Conservation (phyloP, 2,888 invertebrate species). For the Noctua janthina region DNA sequence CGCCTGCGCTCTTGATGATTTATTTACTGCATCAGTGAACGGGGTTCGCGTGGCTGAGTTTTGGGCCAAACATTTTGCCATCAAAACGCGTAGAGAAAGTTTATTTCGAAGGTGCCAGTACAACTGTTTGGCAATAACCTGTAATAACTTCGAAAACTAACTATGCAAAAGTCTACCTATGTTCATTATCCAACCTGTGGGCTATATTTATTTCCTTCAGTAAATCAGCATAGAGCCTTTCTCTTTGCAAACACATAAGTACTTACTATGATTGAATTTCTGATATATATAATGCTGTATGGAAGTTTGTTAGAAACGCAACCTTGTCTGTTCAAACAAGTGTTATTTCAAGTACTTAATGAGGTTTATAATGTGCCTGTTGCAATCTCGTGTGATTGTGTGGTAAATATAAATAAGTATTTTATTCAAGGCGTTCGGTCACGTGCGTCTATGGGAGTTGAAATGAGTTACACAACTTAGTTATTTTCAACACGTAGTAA, state of each 20-base stretch:
- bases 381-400: constrained; percentile 1
- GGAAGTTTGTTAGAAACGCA: not conserved
- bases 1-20: too few relatives aligned
- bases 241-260: not conserved
- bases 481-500: not conserved
- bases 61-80: too few relatives aligned
- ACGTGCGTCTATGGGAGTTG: constrained; percentile 1
- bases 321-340: constrained; percentile 29
- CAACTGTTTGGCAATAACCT: too few relatives aligned
- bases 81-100: too few relatives aligned
- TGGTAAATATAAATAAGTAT: not conserved
- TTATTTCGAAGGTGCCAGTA: too few relatives aligned
- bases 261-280: constrained; percentile 15
- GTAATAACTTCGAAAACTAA: too few relatives aligned
- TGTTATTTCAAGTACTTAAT: constrained; percentile 16
- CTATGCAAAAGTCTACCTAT: too few relatives aligned
- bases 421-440: constrained; percentile 1
- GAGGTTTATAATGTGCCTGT: constrained; percentile 15
- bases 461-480: not conserved
- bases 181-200: too few relatives aligned
- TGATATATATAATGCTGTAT: constrained; percentile 4
- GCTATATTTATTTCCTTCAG: too few relatives aligned
- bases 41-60: too few relatives aligned
- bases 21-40: too few relatives aligned
- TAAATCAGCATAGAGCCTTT: not conserved